Evolutionary conservation across 2,888 invertebrate genomes (phyloP).

Genomic region (Litoditis marina): DNA sequence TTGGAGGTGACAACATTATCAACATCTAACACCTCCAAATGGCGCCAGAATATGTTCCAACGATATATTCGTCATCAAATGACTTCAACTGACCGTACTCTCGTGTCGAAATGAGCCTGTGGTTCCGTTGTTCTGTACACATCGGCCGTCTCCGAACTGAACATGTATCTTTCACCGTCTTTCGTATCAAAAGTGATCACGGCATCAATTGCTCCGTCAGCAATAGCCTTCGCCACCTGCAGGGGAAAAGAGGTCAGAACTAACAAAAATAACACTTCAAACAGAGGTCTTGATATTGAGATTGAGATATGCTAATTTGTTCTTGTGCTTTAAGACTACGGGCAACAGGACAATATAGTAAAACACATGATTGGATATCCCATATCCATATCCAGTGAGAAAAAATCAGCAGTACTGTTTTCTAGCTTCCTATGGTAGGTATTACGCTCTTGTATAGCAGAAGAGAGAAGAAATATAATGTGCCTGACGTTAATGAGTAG

Average conservation of each 20-base stretch:
- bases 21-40: too few relatives aligned
- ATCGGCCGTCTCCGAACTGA: constrained; percentile 93
- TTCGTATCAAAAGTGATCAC: constrained; percentile 87
- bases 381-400: too few relatives aligned
- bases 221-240: constrained; percentile 68
- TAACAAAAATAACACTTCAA: not conserved
- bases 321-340: not conserved
- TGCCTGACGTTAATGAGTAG: not conserved
- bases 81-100: constrained; percentile 67
- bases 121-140: constrained; percentile 78
- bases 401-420: too few relatives aligned
- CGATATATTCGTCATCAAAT: too few relatives aligned
- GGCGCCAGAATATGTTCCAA: too few relatives aligned
- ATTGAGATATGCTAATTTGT: not conserved
- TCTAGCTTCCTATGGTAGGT: too few relatives aligned
- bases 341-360: not conserved
- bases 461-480: not conserved
- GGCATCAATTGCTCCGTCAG: constrained; percentile 97
- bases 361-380: too few relatives aligned
- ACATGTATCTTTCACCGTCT: constrained; percentile 72
- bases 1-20: too few relatives aligned
- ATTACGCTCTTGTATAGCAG: too few relatives aligned
- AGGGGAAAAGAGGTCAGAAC: not conserved
- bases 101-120: constrained; percentile 71
- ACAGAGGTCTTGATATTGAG: too few relatives aligned